Evolutionary conservation across 2,797 vertebrate genomes (phyloP).

Genomic region (Ptychadena robeensis): DNA sequence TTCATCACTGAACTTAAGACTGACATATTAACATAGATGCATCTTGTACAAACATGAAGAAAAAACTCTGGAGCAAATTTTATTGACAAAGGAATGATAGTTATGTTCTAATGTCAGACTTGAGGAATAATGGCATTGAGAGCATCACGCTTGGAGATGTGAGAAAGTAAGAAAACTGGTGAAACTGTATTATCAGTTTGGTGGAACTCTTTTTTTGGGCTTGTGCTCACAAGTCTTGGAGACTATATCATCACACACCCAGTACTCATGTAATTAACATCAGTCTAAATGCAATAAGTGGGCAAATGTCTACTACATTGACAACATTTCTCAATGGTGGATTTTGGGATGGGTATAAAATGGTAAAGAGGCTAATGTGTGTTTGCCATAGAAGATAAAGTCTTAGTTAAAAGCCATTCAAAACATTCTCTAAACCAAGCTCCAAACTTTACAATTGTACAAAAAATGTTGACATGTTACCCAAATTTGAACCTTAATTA

Average conservation of each 20-base stretch:
- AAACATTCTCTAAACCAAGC: not conserved
- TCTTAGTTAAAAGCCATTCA: not conserved
- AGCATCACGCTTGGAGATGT: not conserved
- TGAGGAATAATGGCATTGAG: not conserved
- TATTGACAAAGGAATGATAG: constrained; percentile 19
- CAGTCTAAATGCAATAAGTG: not conserved
- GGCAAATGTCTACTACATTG: not conserved
- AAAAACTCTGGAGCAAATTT: constrained; percentile 4
- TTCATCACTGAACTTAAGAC: constrained; percentile 23
- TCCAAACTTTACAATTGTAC: not conserved
- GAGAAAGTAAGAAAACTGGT: not conserved
- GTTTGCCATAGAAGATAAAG: not conserved
- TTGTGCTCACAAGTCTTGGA: too few relatives aligned
- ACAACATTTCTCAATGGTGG: too few relatives aligned
- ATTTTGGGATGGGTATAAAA: not conserved
- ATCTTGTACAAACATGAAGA: constrained; percentile 37
- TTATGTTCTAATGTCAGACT: constrained; percentile 11
- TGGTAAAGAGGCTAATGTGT: not conserved
- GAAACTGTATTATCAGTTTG: too few relatives aligned
- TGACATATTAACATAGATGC: constrained; percentile 27
- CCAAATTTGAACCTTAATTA: too few relatives aligned
- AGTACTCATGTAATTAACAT: not conserved
- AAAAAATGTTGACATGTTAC: too few relatives aligned
- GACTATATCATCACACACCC: too few relatives aligned
- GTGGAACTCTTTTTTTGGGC: too few relatives aligned